Evolutionary conservation across 2,797 vertebrate genomes (phyloP).

Genomic region (Chelmon rostratus): DNA sequence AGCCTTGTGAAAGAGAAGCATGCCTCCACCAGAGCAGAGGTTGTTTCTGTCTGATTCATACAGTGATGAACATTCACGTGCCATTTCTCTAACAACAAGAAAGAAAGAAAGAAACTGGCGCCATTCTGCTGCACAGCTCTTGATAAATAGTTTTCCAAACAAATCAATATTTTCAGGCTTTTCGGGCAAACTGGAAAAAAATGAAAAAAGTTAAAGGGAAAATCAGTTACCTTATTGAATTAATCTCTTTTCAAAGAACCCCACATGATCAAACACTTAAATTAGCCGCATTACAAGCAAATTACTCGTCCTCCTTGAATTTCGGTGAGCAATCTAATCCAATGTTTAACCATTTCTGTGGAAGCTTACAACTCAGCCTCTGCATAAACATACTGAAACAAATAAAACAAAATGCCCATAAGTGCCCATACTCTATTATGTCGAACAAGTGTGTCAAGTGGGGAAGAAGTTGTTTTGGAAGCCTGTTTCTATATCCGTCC

Average conservation of each 20-base stretch:
- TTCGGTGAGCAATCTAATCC: slow-evolving; percentile 1
- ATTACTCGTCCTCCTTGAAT: not conserved
- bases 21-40: slow-evolving; percentile 41
- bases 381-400: not conserved
- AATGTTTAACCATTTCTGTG: not conserved
- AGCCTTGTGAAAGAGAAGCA: slow-evolving; percentile 3
- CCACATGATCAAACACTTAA: not conserved
- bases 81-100: not conserved
- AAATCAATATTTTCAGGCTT: slow-evolving; percentile 5
- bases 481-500: slow-evolving; percentile 82
- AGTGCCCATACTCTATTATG: slow-evolving; percentile 47
- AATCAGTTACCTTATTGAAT: slow-evolving; percentile 7
- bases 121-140: slow-evolving; percentile 37
- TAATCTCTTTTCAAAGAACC: slow-evolving; percentile 15
- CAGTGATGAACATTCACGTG: slow-evolving; percentile 48
- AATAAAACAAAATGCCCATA: not conserved
- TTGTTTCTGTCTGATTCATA: slow-evolving; percentile 35
- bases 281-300: not conserved
- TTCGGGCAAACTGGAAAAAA: slow-evolving; percentile 17
- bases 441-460: slow-evolving; percentile 64
- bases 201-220: not conserved
- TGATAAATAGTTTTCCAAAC: slow-evolving; percentile 41
- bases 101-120: slow-evolving; percentile 20
- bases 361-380: not conserved
- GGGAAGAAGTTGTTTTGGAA: slow-evolving; percentile 75